These are phyloP conservation scores for Chloropsis cyanopogon DNA, from an alignment of 2,113 vertebrate species.

Conservation along the genomic window DNA sequence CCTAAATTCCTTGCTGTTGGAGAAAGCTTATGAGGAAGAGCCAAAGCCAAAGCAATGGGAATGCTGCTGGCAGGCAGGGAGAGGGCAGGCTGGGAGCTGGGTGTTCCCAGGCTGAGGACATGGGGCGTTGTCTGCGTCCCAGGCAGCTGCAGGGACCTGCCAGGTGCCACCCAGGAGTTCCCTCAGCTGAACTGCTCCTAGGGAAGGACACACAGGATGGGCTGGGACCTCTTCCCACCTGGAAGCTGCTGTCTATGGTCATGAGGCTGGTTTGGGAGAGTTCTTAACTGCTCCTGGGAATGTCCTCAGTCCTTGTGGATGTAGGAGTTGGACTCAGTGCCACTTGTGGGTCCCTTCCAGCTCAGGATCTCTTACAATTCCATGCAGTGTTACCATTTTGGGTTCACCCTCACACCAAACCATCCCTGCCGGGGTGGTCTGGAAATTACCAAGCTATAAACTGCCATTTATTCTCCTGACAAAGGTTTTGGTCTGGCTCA, in stretches of 20 bases:
- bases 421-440: fast-evolving
- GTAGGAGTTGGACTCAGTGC: neutral
- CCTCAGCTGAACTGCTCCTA: neutral
- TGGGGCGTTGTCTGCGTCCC: no score
- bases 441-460: neutral
- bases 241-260: neutral
- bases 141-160: neutral
- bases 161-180: neutral
- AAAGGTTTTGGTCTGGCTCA: neutral
- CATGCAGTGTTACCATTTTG: neutral
- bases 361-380: neutral
- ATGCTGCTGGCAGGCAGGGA: neutral
- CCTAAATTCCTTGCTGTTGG: neutral
- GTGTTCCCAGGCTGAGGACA: neutral
- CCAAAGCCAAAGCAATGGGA: neutral
- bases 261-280: fast-evolving
- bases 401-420: neutral
- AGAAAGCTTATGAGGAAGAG: neutral
- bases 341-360: neutral
- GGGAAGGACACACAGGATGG: no score
- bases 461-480: neutral
- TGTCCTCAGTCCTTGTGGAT: neutral
- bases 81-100: neutral
- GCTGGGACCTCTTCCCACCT: neutral
- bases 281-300: neutral